Conservation (phyloP, 2,797 vertebrate species). For the Betta splendens region DNA sequence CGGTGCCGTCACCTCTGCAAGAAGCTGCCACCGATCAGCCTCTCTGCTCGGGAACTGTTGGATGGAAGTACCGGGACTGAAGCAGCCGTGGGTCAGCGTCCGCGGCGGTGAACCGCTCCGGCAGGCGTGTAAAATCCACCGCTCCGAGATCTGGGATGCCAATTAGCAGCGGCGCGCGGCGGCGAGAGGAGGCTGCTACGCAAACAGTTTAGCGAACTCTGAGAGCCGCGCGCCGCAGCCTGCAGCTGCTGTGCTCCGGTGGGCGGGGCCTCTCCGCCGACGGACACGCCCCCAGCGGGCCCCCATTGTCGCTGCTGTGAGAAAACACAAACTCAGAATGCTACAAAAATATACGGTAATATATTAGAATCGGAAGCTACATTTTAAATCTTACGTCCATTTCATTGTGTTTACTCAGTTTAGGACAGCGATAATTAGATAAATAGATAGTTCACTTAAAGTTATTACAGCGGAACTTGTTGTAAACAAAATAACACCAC, state of each 20-base stretch:
- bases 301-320: slow-evolving; percentile 9
- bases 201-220: slow-evolving; percentile 68
- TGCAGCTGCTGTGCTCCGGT: slow-evolving; percentile 49
- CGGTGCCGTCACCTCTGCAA: slow-evolving; percentile 45
- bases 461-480: no score
- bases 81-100: slow-evolving; percentile 33
- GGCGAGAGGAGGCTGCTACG: slow-evolving; percentile 55
- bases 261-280: slow-evolving; percentile 64
- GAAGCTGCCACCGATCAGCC: slow-evolving; percentile 21
- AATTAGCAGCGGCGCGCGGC: slow-evolving; percentile 50
- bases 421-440: no score
- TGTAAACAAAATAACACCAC: no score
- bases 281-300: slow-evolving; percentile 54
- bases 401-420: no score
- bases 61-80: not conserved
- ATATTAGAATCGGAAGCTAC: no score
- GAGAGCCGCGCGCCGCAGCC: slow-evolving; percentile 57
- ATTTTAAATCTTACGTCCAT: no score
- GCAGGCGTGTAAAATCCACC: slow-evolving; percentile 67
- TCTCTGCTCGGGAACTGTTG: slow-evolving; percentile 18
- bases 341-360: no score
- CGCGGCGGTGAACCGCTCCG: slow-evolving; percentile 28
- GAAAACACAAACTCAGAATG: no score
- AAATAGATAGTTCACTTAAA: no score
- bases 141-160: slow-evolving; percentile 55